Base-by-base conservation (phyloP, 2,888 invertebrate species). In the Idaea straminata region DNA sequence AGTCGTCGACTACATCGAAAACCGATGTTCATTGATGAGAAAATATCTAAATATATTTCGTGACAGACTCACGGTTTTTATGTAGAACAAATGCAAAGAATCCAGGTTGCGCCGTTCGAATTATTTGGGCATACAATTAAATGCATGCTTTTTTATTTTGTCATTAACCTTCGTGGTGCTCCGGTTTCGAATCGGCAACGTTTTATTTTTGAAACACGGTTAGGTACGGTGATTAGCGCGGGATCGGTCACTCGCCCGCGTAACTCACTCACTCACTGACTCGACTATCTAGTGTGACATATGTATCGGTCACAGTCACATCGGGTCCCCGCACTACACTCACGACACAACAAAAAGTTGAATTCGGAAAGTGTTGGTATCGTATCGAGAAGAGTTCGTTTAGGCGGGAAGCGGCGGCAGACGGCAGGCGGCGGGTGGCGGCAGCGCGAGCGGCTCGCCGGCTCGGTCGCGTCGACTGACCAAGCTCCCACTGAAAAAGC, bases 111-210 rank as follows among this genome's bases (percentile, higher is more conserved):
- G 80, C 74, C 73, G 83, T 75, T 79, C 71, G 72, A 63, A 74
- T 72, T 71, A 74, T 76, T 74, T 80, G 80, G 80, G 84, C 84
- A 85, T 86, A 87, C 83, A 78, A 82, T 87, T 89, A 85, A 86
- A 88, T 88, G 87, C 86, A 87, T 84, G 88, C 82, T 86, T 89
- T 88, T 73, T 90, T 89, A 89, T 89, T 90, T 88, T 89, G 89
- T 91, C 89, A 91, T 90, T 91, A 91, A 91, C 91, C 91, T 91
- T 91, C 91, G 86, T 80, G 85, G 86, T 89, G 91, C 90, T 90
- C 91, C 88, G 89, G 87, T 88, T 90, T 86, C 86, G 86, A 86
- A 89, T 88, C 87, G 85, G 86, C 87, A 86, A 87, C 88, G 89
- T 85, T 89, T 90, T 91, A 91, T 91, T 91, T 91, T 89, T 85